Conservation (phyloP, 2,888 invertebrate species). For the Danaus chrysippus region DNA sequence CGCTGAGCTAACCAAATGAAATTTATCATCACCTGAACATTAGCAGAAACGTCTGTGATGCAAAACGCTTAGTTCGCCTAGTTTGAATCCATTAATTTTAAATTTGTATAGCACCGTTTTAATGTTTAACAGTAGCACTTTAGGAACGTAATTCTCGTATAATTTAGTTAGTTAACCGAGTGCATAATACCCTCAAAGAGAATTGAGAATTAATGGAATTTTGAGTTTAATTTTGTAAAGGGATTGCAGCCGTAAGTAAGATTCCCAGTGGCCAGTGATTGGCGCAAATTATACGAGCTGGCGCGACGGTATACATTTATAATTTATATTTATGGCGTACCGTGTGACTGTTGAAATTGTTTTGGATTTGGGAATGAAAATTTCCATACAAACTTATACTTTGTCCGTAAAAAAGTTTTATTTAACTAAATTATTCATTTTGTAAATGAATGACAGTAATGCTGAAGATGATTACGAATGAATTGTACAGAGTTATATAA, state of each 20-base stretch:
- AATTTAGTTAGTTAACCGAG: conserved; percentile 7
- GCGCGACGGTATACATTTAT: neutral
- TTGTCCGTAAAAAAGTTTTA: too few relatives aligned
- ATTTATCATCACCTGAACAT: neutral
- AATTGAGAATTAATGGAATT: conserved; percentile 9
- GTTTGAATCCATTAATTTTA: conserved; percentile 2
- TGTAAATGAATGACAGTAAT: neutral
- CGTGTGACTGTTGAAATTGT: neutral
- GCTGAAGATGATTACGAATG: neutral
- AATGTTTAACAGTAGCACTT: conserved; percentile 1
- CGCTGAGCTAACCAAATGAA: neutral
- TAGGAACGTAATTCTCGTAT: neutral
- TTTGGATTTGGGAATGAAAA: too few relatives aligned
- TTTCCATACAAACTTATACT: too few relatives aligned
- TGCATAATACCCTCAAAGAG: conserved; percentile 7
- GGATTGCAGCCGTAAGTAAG: conserved; percentile 8
- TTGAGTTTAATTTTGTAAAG: conserved; percentile 9
- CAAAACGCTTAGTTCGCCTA: neutral
- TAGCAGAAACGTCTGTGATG: too few relatives aligned
- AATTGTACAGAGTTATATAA: too few relatives aligned
- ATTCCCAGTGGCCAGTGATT: conserved; percentile 6
- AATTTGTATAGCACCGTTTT: neutral
- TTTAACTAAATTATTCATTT: too few relatives aligned
- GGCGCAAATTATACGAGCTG: neutral
- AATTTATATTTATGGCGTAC: neutral